phyloP scores from a whole-genome alignment of 2,888 invertebrate genomes.

The Caenorhabditis imperialis region DNA sequence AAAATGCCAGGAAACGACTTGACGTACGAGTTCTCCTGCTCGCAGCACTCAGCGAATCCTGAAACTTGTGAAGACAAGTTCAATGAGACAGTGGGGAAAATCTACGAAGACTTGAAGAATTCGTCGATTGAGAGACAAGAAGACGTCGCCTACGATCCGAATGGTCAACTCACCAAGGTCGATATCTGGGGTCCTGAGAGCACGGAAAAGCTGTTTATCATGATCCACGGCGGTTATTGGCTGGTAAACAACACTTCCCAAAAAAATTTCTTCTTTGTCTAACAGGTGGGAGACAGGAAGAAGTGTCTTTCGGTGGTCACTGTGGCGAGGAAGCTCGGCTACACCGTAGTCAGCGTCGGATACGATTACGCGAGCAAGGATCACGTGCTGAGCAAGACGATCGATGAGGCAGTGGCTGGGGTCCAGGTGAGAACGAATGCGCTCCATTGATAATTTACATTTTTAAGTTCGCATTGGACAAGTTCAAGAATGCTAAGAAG shows the following conservation, averaged over 20 bases:
- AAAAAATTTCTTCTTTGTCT: too few species aligned
- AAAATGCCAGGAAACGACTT: constrained; percentile 21
- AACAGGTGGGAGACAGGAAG: constrained; percentile 36
- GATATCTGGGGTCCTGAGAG: constrained; percentile 42
- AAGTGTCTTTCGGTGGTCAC: constrained; percentile 34
- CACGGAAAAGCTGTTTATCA: constrained; percentile 30
- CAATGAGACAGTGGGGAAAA: constrained; percentile 23
- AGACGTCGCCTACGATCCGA: constrained; percentile 26
- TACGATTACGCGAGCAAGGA: constrained; percentile 44
- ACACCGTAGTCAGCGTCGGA: constrained; percentile 52
- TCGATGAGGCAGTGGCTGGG: constrained; percentile 38
- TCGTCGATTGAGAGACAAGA: constrained; percentile 33
- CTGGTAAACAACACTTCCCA: constrained; percentile 24
- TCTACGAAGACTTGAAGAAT: constrained; percentile 33
- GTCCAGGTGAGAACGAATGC: constrained; percentile 20
- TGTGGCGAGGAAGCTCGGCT: constrained; percentile 27
- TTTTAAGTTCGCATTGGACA: constrained; percentile 33
- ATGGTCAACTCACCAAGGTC: constrained; percentile 28
- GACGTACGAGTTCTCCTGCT: constrained; percentile 22
- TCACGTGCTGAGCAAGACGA: constrained; percentile 38
- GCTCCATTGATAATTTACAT: not conserved
- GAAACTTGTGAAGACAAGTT: constrained; percentile 27
- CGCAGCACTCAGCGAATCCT: constrained; percentile 26
- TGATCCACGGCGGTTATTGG: constrained; percentile 51
- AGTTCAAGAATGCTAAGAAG: constrained; percentile 21